Evolutionary conservation across 2,113 vertebrate species (phyloP).

Genomic region (Anthoscopus minutus): DNA sequence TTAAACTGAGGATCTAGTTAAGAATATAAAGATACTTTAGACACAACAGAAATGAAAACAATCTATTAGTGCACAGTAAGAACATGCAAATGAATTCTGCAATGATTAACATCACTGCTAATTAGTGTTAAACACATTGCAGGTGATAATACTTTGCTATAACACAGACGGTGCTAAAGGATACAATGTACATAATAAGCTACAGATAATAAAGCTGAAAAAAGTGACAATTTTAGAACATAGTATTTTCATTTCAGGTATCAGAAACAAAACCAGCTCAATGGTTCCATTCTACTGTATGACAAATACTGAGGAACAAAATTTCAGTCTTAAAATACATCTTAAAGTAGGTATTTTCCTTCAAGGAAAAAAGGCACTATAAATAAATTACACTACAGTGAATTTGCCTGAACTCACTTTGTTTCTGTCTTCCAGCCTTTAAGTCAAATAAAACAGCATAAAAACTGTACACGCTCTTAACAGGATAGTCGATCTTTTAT

Average conservation of each 20-base stretch:
- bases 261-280: conserved; percentile 89
- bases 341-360: conserved; percentile 95
- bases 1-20: conserved; percentile 34
- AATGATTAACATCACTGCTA: conserved; percentile 74
- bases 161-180: conserved; percentile 72
- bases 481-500: conserved; percentile 80
- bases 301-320: conserved; percentile 94
- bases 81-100: conserved; percentile 47
- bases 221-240: conserved; percentile 78
- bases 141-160: conserved; percentile 81
- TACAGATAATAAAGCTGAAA: conserved; percentile 80
- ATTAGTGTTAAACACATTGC: conserved; percentile 74
- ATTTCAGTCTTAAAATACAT: conserved; percentile 95
- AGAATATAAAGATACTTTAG: conserved; percentile 55
- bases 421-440: conserved; percentile 97
- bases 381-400: conserved; percentile 99
- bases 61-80: conserved; percentile 36
- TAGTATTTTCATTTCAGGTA: conserved; percentile 82
- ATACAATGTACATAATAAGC: conserved; percentile 81
- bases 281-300: conserved; percentile 88
- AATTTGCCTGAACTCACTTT: conserved; percentile 96
- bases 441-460: conserved; percentile 87
- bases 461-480: conserved; percentile 83
- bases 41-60: conserved; percentile 62
- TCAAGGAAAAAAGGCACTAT: conserved; percentile 99